A percentile compares a stretch with the other conserved stretches of the same genome.
Evolutionary conservation across 2,113 vertebrate genomes (phyloP).

Genomic region (Camelus bactrianus): DNA sequence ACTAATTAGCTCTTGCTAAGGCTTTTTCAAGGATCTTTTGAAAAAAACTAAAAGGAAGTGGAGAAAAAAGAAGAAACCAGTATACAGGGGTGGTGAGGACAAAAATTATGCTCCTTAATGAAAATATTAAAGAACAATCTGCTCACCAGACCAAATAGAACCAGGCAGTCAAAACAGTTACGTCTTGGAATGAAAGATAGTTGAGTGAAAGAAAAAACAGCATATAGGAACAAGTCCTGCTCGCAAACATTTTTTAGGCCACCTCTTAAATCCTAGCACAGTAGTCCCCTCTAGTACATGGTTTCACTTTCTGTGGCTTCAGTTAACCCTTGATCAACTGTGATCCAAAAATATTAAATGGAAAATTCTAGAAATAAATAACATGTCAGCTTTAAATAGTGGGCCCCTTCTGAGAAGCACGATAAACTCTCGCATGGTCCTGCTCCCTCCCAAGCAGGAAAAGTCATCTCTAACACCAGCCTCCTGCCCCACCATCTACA

Average conservation of each 20-base stretch:
- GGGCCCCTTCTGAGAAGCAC: background rate
- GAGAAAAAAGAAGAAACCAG: background rate
- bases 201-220: background rate
- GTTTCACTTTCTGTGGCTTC: background rate
- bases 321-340: background rate
- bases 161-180: background rate
- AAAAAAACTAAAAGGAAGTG: background rate
- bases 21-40: background rate
- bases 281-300: background rate
- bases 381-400: background rate
- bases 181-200: background rate
- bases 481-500: background rate
- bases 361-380: background rate
- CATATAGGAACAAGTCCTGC: background rate
- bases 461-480: background rate
- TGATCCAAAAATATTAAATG: background rate
- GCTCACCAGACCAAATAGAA: background rate
- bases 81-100: background rate
- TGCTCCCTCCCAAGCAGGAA: background rate
- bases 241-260: background rate
- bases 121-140: constrained; percentile 38
- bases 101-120: constrained; percentile 13
- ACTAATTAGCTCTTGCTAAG: background rate
- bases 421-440: background rate
- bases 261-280: background rate